Conservation (phyloP, 2,888 invertebrate species). For the Euzetes globulus region DNA sequence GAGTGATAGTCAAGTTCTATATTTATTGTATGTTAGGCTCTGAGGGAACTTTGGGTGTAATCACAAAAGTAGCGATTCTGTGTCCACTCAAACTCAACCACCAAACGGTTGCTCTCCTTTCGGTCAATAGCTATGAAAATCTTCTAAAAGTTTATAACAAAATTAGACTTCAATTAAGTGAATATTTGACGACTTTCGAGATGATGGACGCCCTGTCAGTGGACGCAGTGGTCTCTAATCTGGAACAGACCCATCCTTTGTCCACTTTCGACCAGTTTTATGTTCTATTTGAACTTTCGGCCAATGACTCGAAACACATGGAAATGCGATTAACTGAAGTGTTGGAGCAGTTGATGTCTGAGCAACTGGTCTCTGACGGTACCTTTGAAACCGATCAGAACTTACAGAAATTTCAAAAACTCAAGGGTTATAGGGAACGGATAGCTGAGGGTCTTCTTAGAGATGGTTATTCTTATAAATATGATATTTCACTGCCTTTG, state of each 20-base stretch:
- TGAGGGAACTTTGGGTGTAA: conserved; percentile 89
- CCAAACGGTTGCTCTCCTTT: conserved; percentile 78
- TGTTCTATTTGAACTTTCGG: conserved; percentile 72
- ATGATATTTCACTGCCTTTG: conserved; percentile 85
- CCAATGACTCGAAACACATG: conserved; percentile 64
- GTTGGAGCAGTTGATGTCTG: conserved; percentile 63
- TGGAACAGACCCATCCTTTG: conserved; percentile 54
- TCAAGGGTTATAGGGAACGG: conserved; percentile 81
- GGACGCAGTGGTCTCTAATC: conserved; percentile 58
- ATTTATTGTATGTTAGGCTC: conserved; percentile 51
- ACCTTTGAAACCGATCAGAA: conserved; percentile 73
- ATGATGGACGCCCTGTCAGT: conserved; percentile 74
- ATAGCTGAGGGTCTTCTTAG: conserved; percentile 66
- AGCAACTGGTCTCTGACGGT: conserved; percentile 68
- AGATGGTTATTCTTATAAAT: conserved; percentile 88
- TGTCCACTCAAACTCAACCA: conserved; percentile 77
- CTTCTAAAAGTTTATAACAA: conserved; percentile 65
- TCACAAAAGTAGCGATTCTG: conserved; percentile 83
- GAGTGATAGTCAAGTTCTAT: neutral
- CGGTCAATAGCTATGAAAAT: conserved; percentile 63
- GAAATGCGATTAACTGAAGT: conserved; percentile 74
- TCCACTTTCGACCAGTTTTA: conserved; percentile 60
- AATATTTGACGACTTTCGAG: conserved; percentile 92
- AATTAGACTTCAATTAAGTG: conserved; percentile 68
- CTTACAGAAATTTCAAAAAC: conserved; percentile 50